phyloP scores from a whole-genome alignment of 1,140 invertebrate species.

The Branchinecta lynchi region DNA sequence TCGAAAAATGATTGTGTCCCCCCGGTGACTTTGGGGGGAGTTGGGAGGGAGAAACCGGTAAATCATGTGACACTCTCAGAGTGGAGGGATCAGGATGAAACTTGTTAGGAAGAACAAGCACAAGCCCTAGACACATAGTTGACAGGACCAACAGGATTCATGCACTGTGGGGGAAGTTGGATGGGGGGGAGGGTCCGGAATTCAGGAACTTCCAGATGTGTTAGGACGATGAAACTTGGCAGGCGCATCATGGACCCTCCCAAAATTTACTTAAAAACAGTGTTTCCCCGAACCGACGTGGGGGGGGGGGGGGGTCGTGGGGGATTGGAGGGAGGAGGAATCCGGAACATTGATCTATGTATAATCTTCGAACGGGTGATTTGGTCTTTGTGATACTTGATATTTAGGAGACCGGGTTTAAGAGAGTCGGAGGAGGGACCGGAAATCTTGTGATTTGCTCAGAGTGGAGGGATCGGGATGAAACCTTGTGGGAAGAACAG shows the following conservation, averaged over 20 bases:
- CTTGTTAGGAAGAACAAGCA: too few species aligned
- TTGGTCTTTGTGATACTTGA: not conserved
- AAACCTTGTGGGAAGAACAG: not conserved
- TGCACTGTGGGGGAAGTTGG: too few species aligned
- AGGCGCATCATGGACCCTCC: not conserved
- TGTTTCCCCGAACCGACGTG: not conserved
- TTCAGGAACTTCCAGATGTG: not conserved
- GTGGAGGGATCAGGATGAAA: too few species aligned
- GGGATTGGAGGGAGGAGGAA: too few species aligned
- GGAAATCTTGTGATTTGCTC: not conserved
- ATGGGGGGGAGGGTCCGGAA: too few species aligned
- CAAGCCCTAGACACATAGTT: too few species aligned
- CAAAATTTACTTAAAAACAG: not conserved
- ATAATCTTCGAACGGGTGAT: not conserved
- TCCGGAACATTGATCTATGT: not conserved
- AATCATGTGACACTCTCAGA: too few species aligned
- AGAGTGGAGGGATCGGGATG: not conserved
- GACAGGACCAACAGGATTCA: too few species aligned
- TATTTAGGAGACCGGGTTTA: not conserved
- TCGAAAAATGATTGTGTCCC: too few species aligned
- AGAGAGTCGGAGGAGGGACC: not conserved
- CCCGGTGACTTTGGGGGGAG: too few species aligned
- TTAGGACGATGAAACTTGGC: conserved; percentile 9
- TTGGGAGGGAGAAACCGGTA: too few species aligned
- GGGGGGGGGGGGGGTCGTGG: not conserved